A percentile compares a stretch with the other conserved stretches of the same genome.
phyloP scores from a whole-genome alignment of 2,113 vertebrate genomes.

The Prolemur simus region DNA sequence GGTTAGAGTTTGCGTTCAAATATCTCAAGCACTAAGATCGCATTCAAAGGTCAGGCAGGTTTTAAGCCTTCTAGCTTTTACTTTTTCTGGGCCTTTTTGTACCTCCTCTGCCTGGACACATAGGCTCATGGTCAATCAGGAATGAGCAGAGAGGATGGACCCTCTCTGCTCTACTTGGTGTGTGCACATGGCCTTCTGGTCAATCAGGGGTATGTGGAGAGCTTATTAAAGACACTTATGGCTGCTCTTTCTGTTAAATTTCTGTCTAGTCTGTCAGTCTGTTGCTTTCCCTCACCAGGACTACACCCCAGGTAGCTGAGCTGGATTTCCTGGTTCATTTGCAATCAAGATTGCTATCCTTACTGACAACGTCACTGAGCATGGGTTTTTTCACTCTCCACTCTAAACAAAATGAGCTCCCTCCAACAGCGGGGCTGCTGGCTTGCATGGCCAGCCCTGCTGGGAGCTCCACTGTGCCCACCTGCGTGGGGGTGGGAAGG shows the following conservation, averaged over 20 bases:
- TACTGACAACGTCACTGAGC: background rate
- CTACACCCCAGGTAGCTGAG: background rate
- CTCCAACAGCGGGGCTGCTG: background rate
- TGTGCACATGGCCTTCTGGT: background rate
- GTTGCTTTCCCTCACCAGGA: background rate
- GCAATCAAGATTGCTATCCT: background rate
- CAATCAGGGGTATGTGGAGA: background rate
- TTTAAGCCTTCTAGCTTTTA: background rate
- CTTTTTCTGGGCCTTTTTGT: background rate
- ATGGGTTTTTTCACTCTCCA: background rate
- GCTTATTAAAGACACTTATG: background rate
- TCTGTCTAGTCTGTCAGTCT: background rate
- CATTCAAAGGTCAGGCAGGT: background rate
- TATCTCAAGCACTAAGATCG: background rate
- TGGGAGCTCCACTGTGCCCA: fast-evolving
- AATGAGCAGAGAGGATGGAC: background rate
- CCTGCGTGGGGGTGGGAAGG: background rate
- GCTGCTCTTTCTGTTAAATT: background rate
- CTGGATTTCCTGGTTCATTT: background rate
- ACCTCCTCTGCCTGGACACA: background rate
- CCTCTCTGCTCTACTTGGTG: background rate
- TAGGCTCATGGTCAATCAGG: background rate
- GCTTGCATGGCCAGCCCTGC: background rate
- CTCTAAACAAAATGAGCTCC: background rate
- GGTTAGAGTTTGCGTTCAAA: background rate